Evolutionary conservation across 2,888 invertebrate genomes (phyloP).

Genomic region (Amphimallon solstitiale): DNA sequence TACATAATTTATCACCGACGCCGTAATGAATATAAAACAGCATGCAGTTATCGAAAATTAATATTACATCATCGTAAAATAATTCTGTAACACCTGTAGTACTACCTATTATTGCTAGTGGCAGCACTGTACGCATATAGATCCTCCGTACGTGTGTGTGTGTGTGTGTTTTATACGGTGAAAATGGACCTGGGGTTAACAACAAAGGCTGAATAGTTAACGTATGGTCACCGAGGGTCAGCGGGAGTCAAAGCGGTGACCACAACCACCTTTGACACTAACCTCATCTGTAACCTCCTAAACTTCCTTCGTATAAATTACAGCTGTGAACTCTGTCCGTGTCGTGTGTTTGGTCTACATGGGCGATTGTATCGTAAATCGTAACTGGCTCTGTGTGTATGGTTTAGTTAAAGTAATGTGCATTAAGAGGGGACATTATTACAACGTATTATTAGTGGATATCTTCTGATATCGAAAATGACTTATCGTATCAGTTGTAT

Average conservation of each 20-base stretch:
- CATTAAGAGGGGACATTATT: not conserved
- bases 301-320: constrained; percentile 36
- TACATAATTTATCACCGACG: too few relatives aligned
- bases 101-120: too few relatives aligned
- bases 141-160: too few relatives aligned
- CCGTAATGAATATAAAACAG: too few relatives aligned
- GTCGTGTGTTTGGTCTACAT: not conserved
- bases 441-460: not conserved
- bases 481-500: not conserved
- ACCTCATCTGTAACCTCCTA: constrained; percentile 43
- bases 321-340: not conserved
- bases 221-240: constrained; percentile 38
- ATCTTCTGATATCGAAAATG: not conserved
- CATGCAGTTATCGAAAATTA: too few relatives aligned
- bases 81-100: too few relatives aligned
- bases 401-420: not conserved
- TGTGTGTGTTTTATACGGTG: not conserved
- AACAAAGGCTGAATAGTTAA: constrained; percentile 31
- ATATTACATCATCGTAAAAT: too few relatives aligned
- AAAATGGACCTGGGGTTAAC: constrained; percentile 27
- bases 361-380: too few relatives aligned
- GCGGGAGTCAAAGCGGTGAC: constrained; percentile 41
- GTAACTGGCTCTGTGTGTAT: not conserved
- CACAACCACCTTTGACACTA: constrained; percentile 43
- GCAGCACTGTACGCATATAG: too few relatives aligned